Base-by-base conservation (phyloP, 2,797 vertebrate genomes). In the Pangasius mekongensis region DNA sequence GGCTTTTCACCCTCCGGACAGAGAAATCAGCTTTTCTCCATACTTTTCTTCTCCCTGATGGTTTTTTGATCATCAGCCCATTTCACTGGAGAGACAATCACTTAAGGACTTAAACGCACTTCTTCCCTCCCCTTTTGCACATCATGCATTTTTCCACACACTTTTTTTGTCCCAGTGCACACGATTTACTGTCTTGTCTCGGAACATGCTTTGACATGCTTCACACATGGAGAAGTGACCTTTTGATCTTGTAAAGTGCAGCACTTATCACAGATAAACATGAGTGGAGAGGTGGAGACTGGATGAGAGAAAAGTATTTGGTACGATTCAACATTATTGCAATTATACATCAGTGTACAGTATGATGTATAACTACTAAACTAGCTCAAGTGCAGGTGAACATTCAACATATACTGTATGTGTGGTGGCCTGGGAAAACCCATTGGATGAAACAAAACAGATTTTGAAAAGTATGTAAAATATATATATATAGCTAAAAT, bases 31-130 rank as follows among this genome's bases (percentile, higher is more conserved):
- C 93, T 93, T 95, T 94, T 92, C 93, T 94, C 92, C 85, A 91
- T 81, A 18, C 90, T 83, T 94, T 92, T 92, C 87, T 93, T 94
- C 71, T 83, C 85, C 87, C 82, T 86, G 64, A 16, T 67, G 71
- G 85, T 56, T 91, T 90, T 76, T 86, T 90, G 88, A 86, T 89
- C 85, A 88, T 95, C 93, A 92, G 92, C 91, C 91, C 92, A 52
- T 95, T 95, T 94, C 92, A 94, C 94, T 93, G 94, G 92, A 94
- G 91, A 92, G 91, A 90, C 90, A 91, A 95, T 94, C 94, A 95
- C 93, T 95, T 93, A 94, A 93, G 90, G 87, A 89, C 82, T 86
- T 39, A 87, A 92, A 90, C 89, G 83, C 93, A 90, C 89, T 89
- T 90, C 90, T 89, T 92, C 83, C 85, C 88, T 67, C 85, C 27